phyloP scores from a whole-genome alignment of 2,888 invertebrate species.

The Microctonus aethiopoides region DNA sequence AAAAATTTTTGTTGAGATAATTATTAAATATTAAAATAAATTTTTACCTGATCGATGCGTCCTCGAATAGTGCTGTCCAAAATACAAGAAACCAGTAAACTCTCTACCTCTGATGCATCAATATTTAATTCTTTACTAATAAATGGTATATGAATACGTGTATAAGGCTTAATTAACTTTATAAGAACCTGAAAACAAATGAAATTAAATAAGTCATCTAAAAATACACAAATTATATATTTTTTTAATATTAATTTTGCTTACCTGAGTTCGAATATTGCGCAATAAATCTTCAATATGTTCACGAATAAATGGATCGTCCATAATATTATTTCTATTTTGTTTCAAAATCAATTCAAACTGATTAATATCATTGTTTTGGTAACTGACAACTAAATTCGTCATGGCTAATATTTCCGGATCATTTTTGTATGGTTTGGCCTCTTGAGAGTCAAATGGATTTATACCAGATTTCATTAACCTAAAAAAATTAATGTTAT shows the following conservation, averaged over 20 bases:
- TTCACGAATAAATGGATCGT: constrained; percentile 98
- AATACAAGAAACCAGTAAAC: constrained; percentile 96
- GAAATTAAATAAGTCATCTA: constrained; percentile 69
- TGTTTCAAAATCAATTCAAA: constrained; percentile 96
- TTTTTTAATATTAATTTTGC: constrained; percentile 22
- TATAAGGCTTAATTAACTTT: constrained; percentile 97
- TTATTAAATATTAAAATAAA: neutral
- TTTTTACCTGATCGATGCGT: constrained; percentile 83
- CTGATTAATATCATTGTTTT: constrained; percentile 97
- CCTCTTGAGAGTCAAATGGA: constrained; percentile 99
- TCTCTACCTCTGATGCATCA: constrained; percentile 94
- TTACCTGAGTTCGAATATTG: constrained; percentile 85
- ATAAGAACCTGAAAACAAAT: constrained; percentile 83
- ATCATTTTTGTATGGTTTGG: constrained; percentile 99
- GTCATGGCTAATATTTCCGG: constrained; percentile 99
- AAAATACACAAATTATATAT: neutral
- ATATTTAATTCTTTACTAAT: constrained; percentile 95
- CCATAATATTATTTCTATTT: constrained; percentile 97
- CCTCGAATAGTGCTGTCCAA: constrained; percentile 92
- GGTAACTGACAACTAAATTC: constrained; percentile 95
- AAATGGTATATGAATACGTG: constrained; percentile 96
- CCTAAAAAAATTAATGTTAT: too few species aligned
- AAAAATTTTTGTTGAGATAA: constrained; percentile 5
- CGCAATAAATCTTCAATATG: constrained; percentile 97
- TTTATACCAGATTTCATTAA: constrained; percentile 99